Evolutionary conservation across 1,140 invertebrate genomes (phyloP).

Genomic region (Drosophila ercepeae): DNA sequence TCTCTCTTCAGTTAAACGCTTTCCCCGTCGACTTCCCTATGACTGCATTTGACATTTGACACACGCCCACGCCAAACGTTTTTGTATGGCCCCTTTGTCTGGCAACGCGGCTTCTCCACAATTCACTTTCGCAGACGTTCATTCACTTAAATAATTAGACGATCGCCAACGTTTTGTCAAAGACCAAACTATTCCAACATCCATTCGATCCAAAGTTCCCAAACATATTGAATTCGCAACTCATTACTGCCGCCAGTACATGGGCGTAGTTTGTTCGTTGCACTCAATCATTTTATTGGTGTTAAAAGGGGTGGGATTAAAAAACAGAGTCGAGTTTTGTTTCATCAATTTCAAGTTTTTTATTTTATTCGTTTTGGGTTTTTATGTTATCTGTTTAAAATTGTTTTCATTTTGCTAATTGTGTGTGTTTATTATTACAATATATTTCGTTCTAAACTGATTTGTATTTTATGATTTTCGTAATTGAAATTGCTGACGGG

Average conservation of each 20-base stretch:
- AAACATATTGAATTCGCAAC: neutral
- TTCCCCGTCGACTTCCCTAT: neutral
- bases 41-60: slow-evolving; percentile 68
- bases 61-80: slow-evolving; percentile 54
- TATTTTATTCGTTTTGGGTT: slow-evolving; percentile 55
- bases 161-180: slow-evolving; percentile 34
- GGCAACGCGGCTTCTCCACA: slow-evolving; percentile 29
- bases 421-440: slow-evolving; percentile 60
- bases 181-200: too few relatives aligned
- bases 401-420: slow-evolving; percentile 82
- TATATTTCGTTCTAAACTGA: slow-evolving; percentile 79
- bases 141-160: slow-evolving; percentile 71
- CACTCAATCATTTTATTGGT: too few relatives aligned
- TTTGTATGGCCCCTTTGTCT: slow-evolving; percentile 22
- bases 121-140: slow-evolving; percentile 69
- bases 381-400: slow-evolving; percentile 79
- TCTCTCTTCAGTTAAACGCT: slow-evolving; percentile 24
- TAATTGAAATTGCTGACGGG: slow-evolving; percentile 47
- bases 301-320: too few relatives aligned
- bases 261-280: too few relatives aligned
- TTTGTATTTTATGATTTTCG: slow-evolving; percentile 55
- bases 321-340: slow-evolving; percentile 37
- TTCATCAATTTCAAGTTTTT: slow-evolving; percentile 77
- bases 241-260: neutral
- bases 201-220: neutral